These are phyloP conservation scores for Leucoraja ocellata DNA, from an alignment of 2,797 vertebrate species.

Conservation along the genomic window DNA sequence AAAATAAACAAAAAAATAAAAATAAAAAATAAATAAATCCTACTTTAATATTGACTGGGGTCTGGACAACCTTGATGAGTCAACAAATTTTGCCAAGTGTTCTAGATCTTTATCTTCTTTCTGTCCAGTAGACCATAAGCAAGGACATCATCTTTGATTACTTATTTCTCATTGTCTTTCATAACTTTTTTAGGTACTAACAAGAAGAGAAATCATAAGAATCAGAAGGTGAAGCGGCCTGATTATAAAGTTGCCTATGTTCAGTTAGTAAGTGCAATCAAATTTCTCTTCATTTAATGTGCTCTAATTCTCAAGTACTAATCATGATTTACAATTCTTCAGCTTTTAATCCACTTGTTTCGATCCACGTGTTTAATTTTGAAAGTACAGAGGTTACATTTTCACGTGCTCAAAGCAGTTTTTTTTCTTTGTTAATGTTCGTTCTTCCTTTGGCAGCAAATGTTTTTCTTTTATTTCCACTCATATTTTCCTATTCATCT, in stretches of 20 bases:
- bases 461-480: neutral
- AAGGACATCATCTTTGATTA: neutral
- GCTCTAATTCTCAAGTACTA: neutral
- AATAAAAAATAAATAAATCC: too few relatives aligned
- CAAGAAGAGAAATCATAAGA: slow-evolving; percentile 78
- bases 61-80: neutral
- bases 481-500: neutral
- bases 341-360: neutral
- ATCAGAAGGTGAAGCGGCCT: slow-evolving; percentile 75
- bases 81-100: neutral
- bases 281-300: too few relatives aligned
- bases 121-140: neutral
- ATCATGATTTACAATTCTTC: neutral
- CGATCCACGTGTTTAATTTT: neutral
- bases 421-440: neutral
- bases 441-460: neutral
- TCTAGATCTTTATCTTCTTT: neutral
- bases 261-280: slow-evolving; percentile 77
- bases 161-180: neutral
- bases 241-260: slow-evolving; percentile 94
- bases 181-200: slow-evolving; percentile 57
- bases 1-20: too few relatives aligned
- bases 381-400: neutral
- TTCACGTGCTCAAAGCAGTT: neutral
- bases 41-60: neutral